A percentile compares a stretch with the other conserved stretches of the same genome.
Conservation (phyloP, 2,888 invertebrate genomes). For the Megaustenia siamemsis region DNA sequence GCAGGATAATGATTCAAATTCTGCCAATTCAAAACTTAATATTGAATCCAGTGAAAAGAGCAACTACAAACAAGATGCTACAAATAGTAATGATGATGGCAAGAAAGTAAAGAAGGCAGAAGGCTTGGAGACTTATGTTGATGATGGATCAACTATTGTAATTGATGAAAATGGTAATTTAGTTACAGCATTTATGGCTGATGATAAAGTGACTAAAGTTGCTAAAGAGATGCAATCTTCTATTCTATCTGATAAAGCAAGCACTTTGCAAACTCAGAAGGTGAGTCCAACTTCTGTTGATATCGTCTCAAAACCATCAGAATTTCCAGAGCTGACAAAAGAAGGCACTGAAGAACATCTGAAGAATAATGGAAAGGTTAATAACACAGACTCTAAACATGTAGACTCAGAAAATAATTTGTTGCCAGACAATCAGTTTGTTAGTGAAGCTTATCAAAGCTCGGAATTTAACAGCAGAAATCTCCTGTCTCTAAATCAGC, state of each 20-base stretch:
- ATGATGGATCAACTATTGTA: constrained; percentile 47
- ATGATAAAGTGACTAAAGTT: neutral
- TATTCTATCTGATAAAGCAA: neutral
- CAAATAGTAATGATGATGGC: neutral
- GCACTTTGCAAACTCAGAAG: neutral
- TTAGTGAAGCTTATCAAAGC: constrained; percentile 48
- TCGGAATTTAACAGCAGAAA: constrained; percentile 55
- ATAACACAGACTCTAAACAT: neutral
- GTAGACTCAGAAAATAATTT: neutral
- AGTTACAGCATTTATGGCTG: constrained; percentile 33
- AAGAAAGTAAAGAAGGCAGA: constrained; percentile 23
- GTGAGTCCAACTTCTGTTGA: constrained; percentile 15
- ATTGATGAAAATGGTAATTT: constrained; percentile 41
- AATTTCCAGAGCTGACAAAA: constrained; percentile 6
- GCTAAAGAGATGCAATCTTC: neutral
- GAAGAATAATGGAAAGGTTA: neutral
- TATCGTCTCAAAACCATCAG: neutral
- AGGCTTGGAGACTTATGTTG: constrained; percentile 44
- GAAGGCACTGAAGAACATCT: neutral
- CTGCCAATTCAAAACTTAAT: neutral
- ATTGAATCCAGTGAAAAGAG: constrained; percentile 21
- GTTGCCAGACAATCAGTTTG: constrained; percentile 13
- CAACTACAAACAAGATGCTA: neutral
- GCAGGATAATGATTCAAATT: neutral
- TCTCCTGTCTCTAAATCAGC: constrained; percentile 53